Base-by-base conservation (phyloP, 2,888 invertebrate species). In the Ctenicera cuprea region DNA sequence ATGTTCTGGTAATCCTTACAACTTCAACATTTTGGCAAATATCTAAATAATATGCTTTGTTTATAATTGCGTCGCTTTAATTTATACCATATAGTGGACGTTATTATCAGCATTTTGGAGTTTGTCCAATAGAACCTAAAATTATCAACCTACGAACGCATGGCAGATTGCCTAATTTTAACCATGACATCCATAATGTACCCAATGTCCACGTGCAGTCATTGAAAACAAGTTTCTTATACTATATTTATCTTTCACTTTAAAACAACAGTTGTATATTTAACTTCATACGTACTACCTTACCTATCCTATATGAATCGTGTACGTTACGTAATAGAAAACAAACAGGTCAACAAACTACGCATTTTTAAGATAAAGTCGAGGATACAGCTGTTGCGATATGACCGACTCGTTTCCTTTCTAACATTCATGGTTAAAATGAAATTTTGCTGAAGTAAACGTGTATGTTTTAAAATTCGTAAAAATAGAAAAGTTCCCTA, bases 301-400 rank as follows among this genome's bases (percentile, higher is more conserved):
- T 26, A 26, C 26, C 5, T 26, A 26, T 26, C 26, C 26, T 26
- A 18, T 45, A 3, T 3, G 18, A 45, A 45, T 14, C 16, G 45
- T 16, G 16, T 8, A 11, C 5, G 5, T 45, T 16, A 18, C 16
- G 16, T 16, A 45, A 45, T 45, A 45, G n/a, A 43, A 14, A 45
- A 45, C 18, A 45, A 45, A 43, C 8, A 9, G 57, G 57, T 57
- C 57, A 57, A 33, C 57, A 57, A 30, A 30, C 57, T 57, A 37
- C 37, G 57, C 37, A 14, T 8, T 37, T 52, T 33, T 33, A 37
- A n/a, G 16, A 54, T 54, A 54, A 50, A 4, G 41, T 12, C 14
- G 41, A 33, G 33, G 33, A 33, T 33, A 33, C 2, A 9, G 8
- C 9, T 33, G 7, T 33, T 9, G 9, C 33, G 33, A 33, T 33